A percentile compares a stretch with the other conserved stretches of the same genome.
Evolutionary conservation across 2,797 vertebrate genomes (phyloP).

Genomic region (Pangasius djambal): DNA sequence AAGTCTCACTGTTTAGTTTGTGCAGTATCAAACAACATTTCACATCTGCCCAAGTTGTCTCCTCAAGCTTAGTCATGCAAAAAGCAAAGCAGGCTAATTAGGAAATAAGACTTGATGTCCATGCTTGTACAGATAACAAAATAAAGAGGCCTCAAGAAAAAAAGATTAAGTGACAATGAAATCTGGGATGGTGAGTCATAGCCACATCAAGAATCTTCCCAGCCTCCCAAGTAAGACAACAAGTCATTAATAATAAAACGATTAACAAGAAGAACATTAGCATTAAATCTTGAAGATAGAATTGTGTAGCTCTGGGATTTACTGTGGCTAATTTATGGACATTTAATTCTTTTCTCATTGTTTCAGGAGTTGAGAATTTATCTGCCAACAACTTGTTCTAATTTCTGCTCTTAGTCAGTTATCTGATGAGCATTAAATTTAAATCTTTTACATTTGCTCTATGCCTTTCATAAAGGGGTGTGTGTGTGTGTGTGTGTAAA

Average conservation of each 20-base stretch:
- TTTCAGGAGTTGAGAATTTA: background rate
- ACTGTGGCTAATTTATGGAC: background rate
- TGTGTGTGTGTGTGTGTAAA: background rate
- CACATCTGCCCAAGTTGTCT: background rate
- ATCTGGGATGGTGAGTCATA: conserved; percentile 3
- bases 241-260: conserved; percentile 10
- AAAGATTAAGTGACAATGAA: background rate
- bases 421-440: background rate
- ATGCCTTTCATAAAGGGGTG: background rate
- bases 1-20: background rate
- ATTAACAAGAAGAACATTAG: background rate
- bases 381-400: background rate
- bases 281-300: background rate
- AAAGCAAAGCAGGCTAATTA: conserved; percentile 17
- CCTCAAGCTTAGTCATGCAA: background rate
- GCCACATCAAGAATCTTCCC: background rate
- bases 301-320: background rate
- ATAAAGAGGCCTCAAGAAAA: background rate
- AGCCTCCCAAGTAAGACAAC: background rate
- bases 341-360: background rate
- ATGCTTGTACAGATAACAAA: background rate
- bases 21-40: background rate
- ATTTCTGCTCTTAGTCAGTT: conserved; percentile 4
- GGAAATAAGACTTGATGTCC: conserved; percentile 4
- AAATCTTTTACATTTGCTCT: background rate